These are phyloP conservation scores for Oplegnathus fasciatus DNA, from an alignment of 2,113 vertebrate genomes.

Conservation along the genomic window DNA sequence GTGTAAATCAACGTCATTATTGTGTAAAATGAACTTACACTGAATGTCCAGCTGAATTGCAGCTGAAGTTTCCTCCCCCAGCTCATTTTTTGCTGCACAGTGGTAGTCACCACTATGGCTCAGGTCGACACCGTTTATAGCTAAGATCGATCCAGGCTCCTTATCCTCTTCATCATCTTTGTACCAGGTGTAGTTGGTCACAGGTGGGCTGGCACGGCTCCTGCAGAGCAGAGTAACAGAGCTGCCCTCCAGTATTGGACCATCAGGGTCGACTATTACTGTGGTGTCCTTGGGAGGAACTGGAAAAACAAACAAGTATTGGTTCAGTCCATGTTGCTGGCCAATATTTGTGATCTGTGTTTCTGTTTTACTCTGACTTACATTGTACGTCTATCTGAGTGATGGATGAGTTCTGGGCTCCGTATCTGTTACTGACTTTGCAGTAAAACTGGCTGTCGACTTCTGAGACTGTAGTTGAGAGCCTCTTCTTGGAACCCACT, in stretches of 20 bases:
- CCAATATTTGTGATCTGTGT: background rate
- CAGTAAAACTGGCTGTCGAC: conserved; percentile 63
- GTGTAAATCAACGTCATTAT: conserved; percentile 29
- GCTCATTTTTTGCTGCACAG: conserved; percentile 67
- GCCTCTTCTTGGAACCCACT: conserved; percentile 6
- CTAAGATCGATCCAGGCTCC: conserved; percentile 28
- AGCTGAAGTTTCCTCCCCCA: conserved; percentile 56
- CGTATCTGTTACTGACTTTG: conserved; percentile 61
- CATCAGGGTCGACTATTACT: conserved; percentile 40
- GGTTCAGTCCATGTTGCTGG: background rate
- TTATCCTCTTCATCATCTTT: conserved; percentile 47
- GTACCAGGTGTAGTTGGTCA: conserved; percentile 80
- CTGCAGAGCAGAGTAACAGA: conserved; percentile 72
- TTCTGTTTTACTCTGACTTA: conserved; percentile 48
- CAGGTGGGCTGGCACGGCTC: conserved; percentile 78
- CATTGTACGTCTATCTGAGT: conserved; percentile 69
- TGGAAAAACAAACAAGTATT: conserved; percentile 26
- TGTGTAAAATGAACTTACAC: conserved; percentile 68
- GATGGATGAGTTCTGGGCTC: conserved; percentile 70
- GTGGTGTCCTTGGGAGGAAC: conserved; percentile 76
- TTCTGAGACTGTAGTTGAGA: conserved; percentile 48
- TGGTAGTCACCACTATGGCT: conserved; percentile 63
- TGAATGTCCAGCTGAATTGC: conserved; percentile 67
- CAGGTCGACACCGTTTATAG: conserved; percentile 9
- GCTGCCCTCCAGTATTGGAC: conserved; percentile 66